These are phyloP conservation scores for Leucopsar rothschildi DNA, from an alignment of 2,113 vertebrate species.

Conservation along the genomic window DNA sequence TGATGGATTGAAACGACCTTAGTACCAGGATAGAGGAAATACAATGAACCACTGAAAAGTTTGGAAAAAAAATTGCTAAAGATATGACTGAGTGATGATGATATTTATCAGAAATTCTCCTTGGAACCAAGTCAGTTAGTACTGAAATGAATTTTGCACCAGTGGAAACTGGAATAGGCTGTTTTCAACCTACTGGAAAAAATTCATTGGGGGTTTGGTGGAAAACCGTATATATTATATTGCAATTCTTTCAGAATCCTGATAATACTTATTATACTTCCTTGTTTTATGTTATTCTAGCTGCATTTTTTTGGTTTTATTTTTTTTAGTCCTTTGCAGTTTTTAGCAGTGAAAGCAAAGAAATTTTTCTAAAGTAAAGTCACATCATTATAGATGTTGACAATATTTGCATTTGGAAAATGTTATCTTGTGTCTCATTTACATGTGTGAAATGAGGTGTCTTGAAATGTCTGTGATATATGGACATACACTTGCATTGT, in stretches of 20 bases:
- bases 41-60: background rate
- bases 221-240: background rate
- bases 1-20: background rate
- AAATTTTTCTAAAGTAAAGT: background rate
- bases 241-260: background rate
- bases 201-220: background rate
- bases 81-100: background rate
- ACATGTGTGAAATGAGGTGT: background rate
- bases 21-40: background rate
- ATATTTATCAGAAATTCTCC: background rate
- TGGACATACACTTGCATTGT: background rate
- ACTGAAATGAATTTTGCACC: background rate
- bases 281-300: background rate
- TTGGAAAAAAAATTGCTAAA: background rate
- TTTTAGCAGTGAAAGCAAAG: background rate
- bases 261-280: background rate
- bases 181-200: background rate
- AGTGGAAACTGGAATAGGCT: background rate
- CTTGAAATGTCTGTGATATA: background rate
- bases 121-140: background rate
- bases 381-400: background rate
- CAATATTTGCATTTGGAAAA: background rate
- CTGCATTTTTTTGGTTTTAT: background rate
- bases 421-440: background rate
- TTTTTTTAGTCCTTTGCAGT: background rate